A percentile compares a stretch with the other conserved stretches of the same genome.
phyloP scores from a whole-genome alignment of 2,797 vertebrate genomes.

The Myripristis jacobus region DNA sequence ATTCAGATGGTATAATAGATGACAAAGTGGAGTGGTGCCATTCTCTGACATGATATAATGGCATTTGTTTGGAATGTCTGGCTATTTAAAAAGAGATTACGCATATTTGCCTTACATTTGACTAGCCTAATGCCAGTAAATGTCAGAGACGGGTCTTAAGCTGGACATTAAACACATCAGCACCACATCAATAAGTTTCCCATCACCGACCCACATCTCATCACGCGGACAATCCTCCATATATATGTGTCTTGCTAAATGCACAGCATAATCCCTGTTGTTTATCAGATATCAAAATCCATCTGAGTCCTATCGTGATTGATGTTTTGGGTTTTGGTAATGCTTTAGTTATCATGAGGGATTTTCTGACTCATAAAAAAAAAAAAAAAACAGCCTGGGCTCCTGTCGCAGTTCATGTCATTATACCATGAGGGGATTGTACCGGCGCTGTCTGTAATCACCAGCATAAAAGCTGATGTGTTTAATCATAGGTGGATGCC shows the following conservation, averaged over 20 bases:
- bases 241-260: constrained; percentile 50
- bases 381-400: no score
- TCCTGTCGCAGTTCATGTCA: constrained; percentile 51
- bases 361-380: no score
- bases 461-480: constrained; percentile 51
- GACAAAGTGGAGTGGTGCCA: background rate
- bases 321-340: constrained; percentile 63
- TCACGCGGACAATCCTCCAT: constrained; percentile 34
- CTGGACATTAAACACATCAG: constrained; percentile 60
- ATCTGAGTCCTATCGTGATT: constrained; percentile 59
- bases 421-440: constrained; percentile 64
- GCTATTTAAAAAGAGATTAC: constrained; percentile 67
- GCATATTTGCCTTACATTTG: constrained; percentile 53
- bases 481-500: constrained; percentile 63
- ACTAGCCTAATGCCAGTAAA: constrained; percentile 68
- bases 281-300: constrained; percentile 72
- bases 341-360: constrained; percentile 66
- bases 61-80: constrained; percentile 40
- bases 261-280: constrained; percentile 62
- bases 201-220: background rate
- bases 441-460: constrained; percentile 54
- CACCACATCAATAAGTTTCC: constrained; percentile 1
- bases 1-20: constrained; percentile 14
- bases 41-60: constrained; percentile 12
- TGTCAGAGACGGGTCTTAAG: constrained; percentile 70